These are phyloP conservation scores for Cyanoramphus novaezelandiae DNA, from an alignment of 2,113 vertebrate species.

Conservation along the genomic window DNA sequence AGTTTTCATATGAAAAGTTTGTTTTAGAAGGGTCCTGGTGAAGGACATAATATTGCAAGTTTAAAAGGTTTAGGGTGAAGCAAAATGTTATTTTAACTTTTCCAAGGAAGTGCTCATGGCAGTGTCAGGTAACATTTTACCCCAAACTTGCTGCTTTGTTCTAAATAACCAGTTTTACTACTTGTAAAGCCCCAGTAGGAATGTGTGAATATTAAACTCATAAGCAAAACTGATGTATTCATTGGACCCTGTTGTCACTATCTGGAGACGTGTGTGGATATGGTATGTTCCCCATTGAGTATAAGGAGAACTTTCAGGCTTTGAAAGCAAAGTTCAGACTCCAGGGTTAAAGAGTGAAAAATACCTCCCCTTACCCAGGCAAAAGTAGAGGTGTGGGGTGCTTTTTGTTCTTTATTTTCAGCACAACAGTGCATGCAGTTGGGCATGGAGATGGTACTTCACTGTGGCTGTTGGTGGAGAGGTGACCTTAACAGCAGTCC, in stretches of 20 bases:
- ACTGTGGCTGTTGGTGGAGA: not conserved
- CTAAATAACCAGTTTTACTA: not conserved
- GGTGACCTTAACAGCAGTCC: not conserved
- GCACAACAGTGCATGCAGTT: not conserved
- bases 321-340: not conserved
- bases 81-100: not conserved
- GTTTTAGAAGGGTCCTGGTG: not conserved
- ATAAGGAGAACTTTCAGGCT: not conserved
- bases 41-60: not conserved
- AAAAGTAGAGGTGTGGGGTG: not conserved
- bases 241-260: not conserved
- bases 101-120: not conserved
- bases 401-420: not conserved
- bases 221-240: not conserved
- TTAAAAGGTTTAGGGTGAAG: not conserved
- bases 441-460: not conserved
- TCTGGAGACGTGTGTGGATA: not conserved
- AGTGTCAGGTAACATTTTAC: not conserved
- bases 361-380: not conserved
- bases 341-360: not conserved
- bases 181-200: not conserved
- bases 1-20: not conserved
- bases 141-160: not conserved
- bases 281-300: not conserved
- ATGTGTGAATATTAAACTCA: not conserved